Conservation (phyloP, 2,888 invertebrate genomes). For the Exephanes ischioxanthus region DNA sequence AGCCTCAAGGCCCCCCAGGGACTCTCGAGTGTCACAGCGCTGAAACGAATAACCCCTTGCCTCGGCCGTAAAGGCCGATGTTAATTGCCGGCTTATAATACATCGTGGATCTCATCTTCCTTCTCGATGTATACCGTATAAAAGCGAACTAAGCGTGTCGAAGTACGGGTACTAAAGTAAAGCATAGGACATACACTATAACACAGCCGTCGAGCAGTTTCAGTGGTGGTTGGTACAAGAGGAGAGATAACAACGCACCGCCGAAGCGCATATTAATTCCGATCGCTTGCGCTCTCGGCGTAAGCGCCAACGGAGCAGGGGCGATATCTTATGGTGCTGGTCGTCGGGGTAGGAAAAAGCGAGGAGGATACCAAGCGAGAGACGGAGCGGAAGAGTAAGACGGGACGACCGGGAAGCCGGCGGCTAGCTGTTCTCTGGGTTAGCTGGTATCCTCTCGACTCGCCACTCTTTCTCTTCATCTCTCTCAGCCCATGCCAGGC, state of each 20-base stretch:
- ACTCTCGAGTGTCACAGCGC: slow-evolving; percentile 52
- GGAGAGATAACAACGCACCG: slow-evolving; percentile 59
- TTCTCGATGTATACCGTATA: slow-evolving; percentile 40
- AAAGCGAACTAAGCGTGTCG: slow-evolving; percentile 41
- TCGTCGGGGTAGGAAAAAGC: slow-evolving; percentile 39
- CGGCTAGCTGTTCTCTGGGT: slow-evolving; percentile 44
- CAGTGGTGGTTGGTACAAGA: slow-evolving; percentile 23
- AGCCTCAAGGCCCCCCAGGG: slow-evolving; percentile 27
- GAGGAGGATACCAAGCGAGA: slow-evolving; percentile 24
- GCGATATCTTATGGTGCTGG: slow-evolving; percentile 41
- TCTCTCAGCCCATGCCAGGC: slow-evolving; percentile 72
- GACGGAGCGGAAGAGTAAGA: slow-evolving; percentile 39
- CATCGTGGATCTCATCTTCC: slow-evolving; percentile 44
- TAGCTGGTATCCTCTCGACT: slow-evolving; percentile 34
- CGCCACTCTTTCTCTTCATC: slow-evolving; percentile 40
- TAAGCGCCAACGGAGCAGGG: slow-evolving; percentile 43
- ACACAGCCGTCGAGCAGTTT: slow-evolving; percentile 35
- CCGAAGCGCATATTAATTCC: slow-evolving; percentile 65
- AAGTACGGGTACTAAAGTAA: slow-evolving; percentile 28
- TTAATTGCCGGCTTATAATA: slow-evolving; percentile 73
- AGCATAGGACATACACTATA: slow-evolving; percentile 18
- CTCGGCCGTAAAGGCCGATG: slow-evolving; percentile 69
- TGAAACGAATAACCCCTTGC: slow-evolving; percentile 53
- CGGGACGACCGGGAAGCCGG: slow-evolving; percentile 28
- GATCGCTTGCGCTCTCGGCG: slow-evolving; percentile 56